Base-by-base conservation (phyloP, 2,797 vertebrate species). In the Poecilia gillii region DNA sequence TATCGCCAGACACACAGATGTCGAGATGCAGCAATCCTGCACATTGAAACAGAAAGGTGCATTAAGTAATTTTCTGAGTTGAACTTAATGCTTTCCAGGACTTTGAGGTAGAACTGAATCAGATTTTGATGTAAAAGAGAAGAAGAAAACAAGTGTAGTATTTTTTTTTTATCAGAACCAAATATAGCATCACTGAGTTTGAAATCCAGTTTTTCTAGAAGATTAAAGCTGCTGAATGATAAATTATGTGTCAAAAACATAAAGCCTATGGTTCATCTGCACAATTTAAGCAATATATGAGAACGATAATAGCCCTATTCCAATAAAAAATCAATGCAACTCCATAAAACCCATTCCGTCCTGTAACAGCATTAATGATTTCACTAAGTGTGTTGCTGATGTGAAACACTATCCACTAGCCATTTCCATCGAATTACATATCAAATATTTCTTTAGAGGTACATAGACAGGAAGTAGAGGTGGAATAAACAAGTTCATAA, bases 11-110 rank as follows among this genome's bases (percentile, higher is more conserved):
- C 46, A 74, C 72, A 75, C 33, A 80, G 64, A 76, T 72, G 85
- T 75, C 71, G 43, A 83, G 53, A 18, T 86, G 87, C 88, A 83
- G 87, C 80, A 75, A 83, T 83, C 80, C 78, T 86, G 81, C 88
- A 91, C 87, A 87, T 85, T 73, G 28, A 71, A 71, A 6, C 23
- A 28, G 45, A 43, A 43, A 70, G 39, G 41, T 6, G 13, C 14
- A 62, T 62, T n/a, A 57, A 57, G 55, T n/a, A 13, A 39, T 41
- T 70, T 70, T 70, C 23, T 45, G 12, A 4, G 68, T 28, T 25
- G n/a, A 45, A 71, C 41, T 3, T 28, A 28, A 6, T 46, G 25
- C 23, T 45, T 71, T 45, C 41, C 9, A 14, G 11, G 11, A 45
- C 31, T 76, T 72, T 25, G 7, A 57, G 43, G 77, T 59, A 71